Conservation (phyloP, 2,113 vertebrate genomes). For the Eulacestoma nigropectus region DNA sequence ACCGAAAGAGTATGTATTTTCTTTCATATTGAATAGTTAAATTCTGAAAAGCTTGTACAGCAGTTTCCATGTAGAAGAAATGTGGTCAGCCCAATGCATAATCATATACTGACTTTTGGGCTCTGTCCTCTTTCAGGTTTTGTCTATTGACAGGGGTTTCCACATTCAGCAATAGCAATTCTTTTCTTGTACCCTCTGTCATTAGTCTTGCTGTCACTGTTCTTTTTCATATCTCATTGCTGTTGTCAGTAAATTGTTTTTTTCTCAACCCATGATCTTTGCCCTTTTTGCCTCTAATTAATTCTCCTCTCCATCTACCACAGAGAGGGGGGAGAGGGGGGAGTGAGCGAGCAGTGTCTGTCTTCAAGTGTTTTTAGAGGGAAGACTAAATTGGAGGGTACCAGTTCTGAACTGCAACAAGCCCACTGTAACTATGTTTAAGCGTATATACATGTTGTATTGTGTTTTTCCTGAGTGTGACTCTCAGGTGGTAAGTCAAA, state of each 20-base stretch:
- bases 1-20: neutral
- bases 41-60: neutral
- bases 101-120: neutral
- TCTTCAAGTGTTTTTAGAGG: neutral
- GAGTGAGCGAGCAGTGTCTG: fast-evolving
- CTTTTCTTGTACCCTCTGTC: neutral
- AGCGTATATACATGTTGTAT: neutral
- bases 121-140: neutral
- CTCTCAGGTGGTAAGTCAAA: neutral
- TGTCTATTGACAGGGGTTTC: neutral
- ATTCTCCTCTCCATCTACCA: neutral
- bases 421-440: neutral
- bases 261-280: neutral
- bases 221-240: neutral
- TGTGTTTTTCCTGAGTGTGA: neutral
- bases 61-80: neutral
- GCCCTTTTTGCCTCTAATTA: neutral
- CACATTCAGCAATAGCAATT: neutral
- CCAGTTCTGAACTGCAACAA: neutral
- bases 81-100: neutral
- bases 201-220: neutral
- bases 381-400: neutral
- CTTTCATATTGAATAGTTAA: neutral
- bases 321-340: neutral
- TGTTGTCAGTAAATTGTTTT: neutral